These are phyloP conservation scores for Tachina lurida DNA, from an alignment of 2,888 invertebrate species.

Conservation along the genomic window DNA sequence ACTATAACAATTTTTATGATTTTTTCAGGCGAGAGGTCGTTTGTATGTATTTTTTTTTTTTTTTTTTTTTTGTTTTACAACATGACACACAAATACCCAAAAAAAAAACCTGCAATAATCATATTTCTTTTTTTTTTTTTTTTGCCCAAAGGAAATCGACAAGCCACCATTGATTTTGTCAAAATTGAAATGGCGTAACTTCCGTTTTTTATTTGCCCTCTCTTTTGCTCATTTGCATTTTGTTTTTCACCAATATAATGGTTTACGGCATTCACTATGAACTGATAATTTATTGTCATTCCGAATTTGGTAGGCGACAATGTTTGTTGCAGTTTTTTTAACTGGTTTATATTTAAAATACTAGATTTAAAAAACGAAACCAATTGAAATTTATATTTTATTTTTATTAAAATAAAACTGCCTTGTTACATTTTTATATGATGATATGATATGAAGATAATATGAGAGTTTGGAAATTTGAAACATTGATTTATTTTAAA, in stretches of 20 bases:
- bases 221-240: background rate
- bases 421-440: slow-evolving; percentile 19
- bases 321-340: slow-evolving; percentile 9
- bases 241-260: slow-evolving; percentile 55
- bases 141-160: slow-evolving; percentile 67
- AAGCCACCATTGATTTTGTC: slow-evolving; percentile 70
- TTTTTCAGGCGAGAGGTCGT: slow-evolving; percentile 61
- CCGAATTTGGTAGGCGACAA: slow-evolving; percentile 63
- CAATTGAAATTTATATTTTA: slow-evolving; percentile 38
- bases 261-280: slow-evolving; percentile 61
- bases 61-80: slow-evolving; percentile 5
- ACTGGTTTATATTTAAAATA: slow-evolving; percentile 43
- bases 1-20: slow-evolving; percentile 69
- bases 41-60: slow-evolving; percentile 33
- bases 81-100: slow-evolving; percentile 10
- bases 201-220: slow-evolving; percentile 55
- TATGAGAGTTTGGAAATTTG: slow-evolving; percentile 57
- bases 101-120: slow-evolving; percentile 25
- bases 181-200: slow-evolving; percentile 67
- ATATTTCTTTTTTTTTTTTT: slow-evolving; percentile 39
- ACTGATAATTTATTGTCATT: slow-evolving; percentile 71
- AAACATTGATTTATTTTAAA: slow-evolving; percentile 65
- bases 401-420: slow-evolving; percentile 40
- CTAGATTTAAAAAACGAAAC: slow-evolving; percentile 2
- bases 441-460: slow-evolving; percentile 19